Conservation (phyloP, 2,888 invertebrate species). For the Neoascia interrupta region DNA sequence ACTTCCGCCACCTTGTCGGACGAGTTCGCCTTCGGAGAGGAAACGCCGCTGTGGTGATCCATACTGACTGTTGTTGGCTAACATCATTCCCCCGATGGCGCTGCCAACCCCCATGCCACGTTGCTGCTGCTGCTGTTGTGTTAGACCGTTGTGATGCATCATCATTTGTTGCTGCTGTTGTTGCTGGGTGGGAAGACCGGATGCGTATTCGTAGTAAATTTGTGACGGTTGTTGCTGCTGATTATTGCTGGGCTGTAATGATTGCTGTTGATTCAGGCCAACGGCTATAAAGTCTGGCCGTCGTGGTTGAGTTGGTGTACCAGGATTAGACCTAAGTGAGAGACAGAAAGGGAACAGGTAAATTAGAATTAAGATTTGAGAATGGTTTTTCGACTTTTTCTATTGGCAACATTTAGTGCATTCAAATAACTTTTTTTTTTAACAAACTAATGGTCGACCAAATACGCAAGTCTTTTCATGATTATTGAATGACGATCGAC, state of each 20-base stretch:
- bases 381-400: background rate
- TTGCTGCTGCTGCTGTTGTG: conserved; percentile 76
- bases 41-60: conserved; percentile 88
- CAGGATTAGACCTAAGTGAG: conserved; percentile 89
- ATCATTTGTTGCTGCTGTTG: conserved; percentile 78
- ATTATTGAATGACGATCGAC: conserved; percentile 27
- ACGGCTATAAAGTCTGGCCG: conserved; percentile 93
- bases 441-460: conserved; percentile 53
- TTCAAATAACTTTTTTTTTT: conserved; percentile 33
- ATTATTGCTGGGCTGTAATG: conserved; percentile 74
- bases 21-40: conserved; percentile 90
- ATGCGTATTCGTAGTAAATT: conserved; percentile 79
- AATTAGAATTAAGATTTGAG: conserved; percentile 5
- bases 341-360: conserved; percentile 5
- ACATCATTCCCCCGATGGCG: conserved; percentile 65
- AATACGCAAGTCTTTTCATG: conserved; percentile 32
- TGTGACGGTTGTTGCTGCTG: conserved; percentile 75
- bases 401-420: conserved; percentile 48
- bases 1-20: conserved; percentile 82
- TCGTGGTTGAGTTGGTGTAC: conserved; percentile 93
- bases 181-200: conserved; percentile 78
- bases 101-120: conserved; percentile 74
- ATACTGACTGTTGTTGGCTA: conserved; percentile 75
- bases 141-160: conserved; percentile 74
- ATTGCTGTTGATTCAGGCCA: conserved; percentile 77